Evolutionary conservation across 2,888 invertebrate species (phyloP).

Genomic region (Melinaea menophilus): DNA sequence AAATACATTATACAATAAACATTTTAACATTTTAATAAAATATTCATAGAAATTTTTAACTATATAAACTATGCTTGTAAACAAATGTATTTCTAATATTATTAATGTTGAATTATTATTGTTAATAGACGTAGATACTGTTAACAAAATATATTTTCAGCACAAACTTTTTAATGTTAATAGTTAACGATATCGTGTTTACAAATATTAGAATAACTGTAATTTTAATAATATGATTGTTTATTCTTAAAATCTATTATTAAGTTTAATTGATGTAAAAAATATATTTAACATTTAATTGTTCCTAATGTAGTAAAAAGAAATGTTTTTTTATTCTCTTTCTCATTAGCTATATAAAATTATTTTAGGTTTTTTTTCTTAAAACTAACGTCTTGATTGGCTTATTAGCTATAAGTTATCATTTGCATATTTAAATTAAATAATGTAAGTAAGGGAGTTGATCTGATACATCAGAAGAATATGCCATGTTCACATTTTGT

Average conservation of each 20-base stretch:
- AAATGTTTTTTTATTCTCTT: neutral
- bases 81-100: neutral
- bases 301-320: neutral
- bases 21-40: neutral
- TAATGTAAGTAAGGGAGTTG: no score
- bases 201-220: neutral
- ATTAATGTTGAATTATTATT: slow-evolving; percentile 4
- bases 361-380: neutral
- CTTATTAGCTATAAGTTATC: no score
- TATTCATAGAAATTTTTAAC: neutral
- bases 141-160: slow-evolving; percentile 3
- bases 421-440: no score
- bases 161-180: slow-evolving; percentile 5
- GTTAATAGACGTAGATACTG: slow-evolving; percentile 3
- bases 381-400: no score
- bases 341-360: neutral
- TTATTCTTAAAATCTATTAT: neutral
- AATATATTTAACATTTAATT: slow-evolving; percentile 5
- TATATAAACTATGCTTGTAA: neutral
- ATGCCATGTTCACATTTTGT: no score
- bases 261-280: neutral
- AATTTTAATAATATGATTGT: neutral
- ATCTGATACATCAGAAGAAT: no score
- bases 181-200: neutral
- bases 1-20: slow-evolving; percentile 18